phyloP scores from a whole-genome alignment of 2,113 vertebrate species.

The Sturnira hondurensis region DNA sequence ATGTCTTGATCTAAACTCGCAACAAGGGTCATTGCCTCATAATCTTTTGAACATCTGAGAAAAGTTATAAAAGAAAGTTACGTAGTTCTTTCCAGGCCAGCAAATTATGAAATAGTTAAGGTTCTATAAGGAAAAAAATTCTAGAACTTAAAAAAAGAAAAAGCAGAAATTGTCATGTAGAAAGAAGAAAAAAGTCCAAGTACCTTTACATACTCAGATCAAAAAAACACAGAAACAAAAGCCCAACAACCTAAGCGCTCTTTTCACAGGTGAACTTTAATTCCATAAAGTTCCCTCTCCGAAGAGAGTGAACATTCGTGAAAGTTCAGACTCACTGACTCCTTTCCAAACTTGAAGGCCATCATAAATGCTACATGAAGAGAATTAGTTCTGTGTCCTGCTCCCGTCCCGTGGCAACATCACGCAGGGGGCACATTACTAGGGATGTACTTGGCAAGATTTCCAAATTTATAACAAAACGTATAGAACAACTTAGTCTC shows the following conservation, averaged over 20 bases:
- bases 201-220: background rate
- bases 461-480: background rate
- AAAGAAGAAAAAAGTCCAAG: background rate
- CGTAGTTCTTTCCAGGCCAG: background rate
- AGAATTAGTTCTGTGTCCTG: background rate
- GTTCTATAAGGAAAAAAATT: constrained; percentile 1
- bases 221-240: background rate
- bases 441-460: background rate
- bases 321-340: background rate
- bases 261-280: background rate
- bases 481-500: background rate
- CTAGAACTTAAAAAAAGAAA: background rate
- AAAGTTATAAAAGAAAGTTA: background rate
- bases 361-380: background rate
- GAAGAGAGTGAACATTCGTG: background rate
- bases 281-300: background rate
- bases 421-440: background rate
- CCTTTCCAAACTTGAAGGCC: background rate
- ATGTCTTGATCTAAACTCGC: background rate
- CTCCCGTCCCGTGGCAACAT: background rate
- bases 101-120: constrained; percentile 3
- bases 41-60: background rate
- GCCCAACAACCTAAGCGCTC: background rate
- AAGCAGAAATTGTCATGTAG: background rate
- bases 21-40: background rate